A percentile compares a stretch with the other conserved stretches of the same genome.
phyloP scores from a whole-genome alignment of 2,888 invertebrate species.

The Lepeophtheirus nordmannii region DNA sequence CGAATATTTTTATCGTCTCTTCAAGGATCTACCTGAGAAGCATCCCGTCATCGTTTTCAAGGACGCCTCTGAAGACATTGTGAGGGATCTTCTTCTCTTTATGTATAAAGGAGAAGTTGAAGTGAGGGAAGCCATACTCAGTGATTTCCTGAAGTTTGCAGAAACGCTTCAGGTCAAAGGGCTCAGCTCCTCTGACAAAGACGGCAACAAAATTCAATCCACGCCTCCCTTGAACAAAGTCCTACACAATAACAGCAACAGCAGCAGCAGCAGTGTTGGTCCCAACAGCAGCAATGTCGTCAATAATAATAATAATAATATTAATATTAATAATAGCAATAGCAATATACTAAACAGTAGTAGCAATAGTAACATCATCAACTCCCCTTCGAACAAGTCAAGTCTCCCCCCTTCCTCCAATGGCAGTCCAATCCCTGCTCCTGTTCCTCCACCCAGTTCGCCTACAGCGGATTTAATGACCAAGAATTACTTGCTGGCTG shows the following conservation, averaged over 20 bases:
- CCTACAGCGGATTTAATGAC: slow-evolving; percentile 6
- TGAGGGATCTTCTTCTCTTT: slow-evolving; percentile 20
- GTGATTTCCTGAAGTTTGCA: slow-evolving; percentile 24
- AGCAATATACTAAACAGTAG: neutral
- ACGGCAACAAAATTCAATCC: neutral
- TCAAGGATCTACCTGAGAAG: slow-evolving; percentile 25
- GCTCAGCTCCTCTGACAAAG: slow-evolving; percentile 21
- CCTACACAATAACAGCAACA: neutral
- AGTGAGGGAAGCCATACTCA: slow-evolving; percentile 21
- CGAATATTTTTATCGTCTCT: slow-evolving; percentile 24
- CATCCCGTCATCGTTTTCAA: slow-evolving; percentile 25
- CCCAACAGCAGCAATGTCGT: neutral
- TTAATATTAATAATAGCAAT: neutral
- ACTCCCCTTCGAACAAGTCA: neutral
- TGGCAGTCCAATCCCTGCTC: neutral
- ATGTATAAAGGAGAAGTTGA: slow-evolving; percentile 24
- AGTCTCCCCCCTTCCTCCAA: neutral
- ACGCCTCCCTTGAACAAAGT: neutral
- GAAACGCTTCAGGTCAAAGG: slow-evolving; percentile 25
- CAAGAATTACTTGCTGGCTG: slow-evolving; percentile 11
- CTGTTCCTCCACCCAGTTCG: neutral
- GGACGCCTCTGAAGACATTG: slow-evolving; percentile 23
- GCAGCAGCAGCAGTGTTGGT: neutral
- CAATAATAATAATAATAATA: neutral
- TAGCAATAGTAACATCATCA: neutral